phyloP scores from a whole-genome alignment of 2,113 vertebrate genomes.

The Cephalopholis sonnerati region DNA sequence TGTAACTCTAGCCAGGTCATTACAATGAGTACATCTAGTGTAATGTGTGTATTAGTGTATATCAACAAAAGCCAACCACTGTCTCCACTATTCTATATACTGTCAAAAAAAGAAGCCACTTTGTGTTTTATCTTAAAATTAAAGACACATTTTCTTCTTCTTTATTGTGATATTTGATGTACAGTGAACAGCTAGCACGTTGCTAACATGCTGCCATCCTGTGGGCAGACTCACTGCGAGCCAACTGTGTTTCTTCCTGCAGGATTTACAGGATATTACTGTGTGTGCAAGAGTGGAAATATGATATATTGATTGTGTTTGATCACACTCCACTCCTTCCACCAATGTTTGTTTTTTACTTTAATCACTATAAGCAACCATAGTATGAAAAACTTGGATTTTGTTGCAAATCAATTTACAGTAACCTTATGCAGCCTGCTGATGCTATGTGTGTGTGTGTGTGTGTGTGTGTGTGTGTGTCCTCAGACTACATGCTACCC shows the following conservation, averaged over 20 bases:
- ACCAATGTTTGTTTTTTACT: background rate
- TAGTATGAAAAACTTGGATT: slow-evolving; percentile 5
- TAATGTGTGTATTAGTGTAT: too few species aligned
- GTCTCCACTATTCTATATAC: too few species aligned
- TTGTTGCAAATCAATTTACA: slow-evolving; percentile 38
- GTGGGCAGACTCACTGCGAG: background rate
- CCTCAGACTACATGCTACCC: slow-evolving; percentile 58
- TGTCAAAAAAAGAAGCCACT: too few species aligned
- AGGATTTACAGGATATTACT: background rate
- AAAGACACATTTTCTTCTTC: background rate
- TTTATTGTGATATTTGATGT: background rate
- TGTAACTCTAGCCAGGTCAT: too few species aligned
- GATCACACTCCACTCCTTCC: background rate
- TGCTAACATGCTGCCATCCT: background rate
- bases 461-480: slow-evolving; percentile 45
- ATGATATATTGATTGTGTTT: background rate
- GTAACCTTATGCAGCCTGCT: slow-evolving; percentile 9
- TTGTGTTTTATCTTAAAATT: too few species aligned
- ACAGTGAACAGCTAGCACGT: background rate
- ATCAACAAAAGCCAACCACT: too few species aligned
- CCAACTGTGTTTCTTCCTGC: background rate
- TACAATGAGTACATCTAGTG: too few species aligned
- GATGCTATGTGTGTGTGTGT: slow-evolving; percentile 22
- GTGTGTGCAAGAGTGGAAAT: background rate
- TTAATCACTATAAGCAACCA: background rate